A percentile compares a stretch with the other conserved stretches of the same genome.
phyloP scores from a whole-genome alignment of 2,888 invertebrate genomes.

The Nomada fabriciana region DNA sequence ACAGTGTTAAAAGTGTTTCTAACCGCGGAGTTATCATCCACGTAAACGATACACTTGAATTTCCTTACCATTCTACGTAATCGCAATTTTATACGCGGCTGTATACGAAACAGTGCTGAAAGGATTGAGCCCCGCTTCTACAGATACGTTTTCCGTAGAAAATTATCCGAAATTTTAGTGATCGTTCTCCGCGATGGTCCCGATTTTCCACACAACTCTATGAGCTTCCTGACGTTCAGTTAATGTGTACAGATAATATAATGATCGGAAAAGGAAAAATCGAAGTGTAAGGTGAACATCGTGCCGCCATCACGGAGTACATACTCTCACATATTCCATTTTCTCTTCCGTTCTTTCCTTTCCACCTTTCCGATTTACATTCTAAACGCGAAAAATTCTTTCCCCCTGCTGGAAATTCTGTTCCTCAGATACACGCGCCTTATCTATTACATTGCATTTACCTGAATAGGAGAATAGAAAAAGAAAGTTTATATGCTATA shows the following conservation, averaged over 20 bases:
- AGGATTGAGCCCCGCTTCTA: slow-evolving; percentile 36
- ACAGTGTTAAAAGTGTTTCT: too few relatives aligned
- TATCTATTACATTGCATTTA: slow-evolving; percentile 67
- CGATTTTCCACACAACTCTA: slow-evolving; percentile 38
- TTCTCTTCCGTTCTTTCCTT: neutral
- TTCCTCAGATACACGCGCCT: slow-evolving; percentile 63
- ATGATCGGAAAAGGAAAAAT: slow-evolving; percentile 14
- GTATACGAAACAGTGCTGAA: slow-evolving; percentile 24
- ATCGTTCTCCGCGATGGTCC: slow-evolving; percentile 41
- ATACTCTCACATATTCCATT: neutral
- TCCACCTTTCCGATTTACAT: neutral
- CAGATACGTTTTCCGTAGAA: neutral
- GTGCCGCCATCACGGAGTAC: slow-evolving; percentile 16
- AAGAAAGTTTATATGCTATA: slow-evolving; percentile 26
- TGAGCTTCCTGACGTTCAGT: slow-evolving; percentile 24
- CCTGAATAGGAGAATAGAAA: slow-evolving; percentile 67
- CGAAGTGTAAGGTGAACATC: slow-evolving; percentile 14
- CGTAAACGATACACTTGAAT: too few relatives aligned
- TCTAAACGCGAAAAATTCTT: neutral
- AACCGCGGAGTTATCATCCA: too few relatives aligned
- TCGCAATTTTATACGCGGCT: too few relatives aligned
- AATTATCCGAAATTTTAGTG: neutral
- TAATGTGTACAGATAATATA: slow-evolving; percentile 60
- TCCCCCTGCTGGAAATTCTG: slow-evolving; percentile 51
- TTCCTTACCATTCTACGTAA: neutral